phyloP scores from a whole-genome alignment of 1,140 invertebrate genomes.

The Dendroctonus valens region DNA sequence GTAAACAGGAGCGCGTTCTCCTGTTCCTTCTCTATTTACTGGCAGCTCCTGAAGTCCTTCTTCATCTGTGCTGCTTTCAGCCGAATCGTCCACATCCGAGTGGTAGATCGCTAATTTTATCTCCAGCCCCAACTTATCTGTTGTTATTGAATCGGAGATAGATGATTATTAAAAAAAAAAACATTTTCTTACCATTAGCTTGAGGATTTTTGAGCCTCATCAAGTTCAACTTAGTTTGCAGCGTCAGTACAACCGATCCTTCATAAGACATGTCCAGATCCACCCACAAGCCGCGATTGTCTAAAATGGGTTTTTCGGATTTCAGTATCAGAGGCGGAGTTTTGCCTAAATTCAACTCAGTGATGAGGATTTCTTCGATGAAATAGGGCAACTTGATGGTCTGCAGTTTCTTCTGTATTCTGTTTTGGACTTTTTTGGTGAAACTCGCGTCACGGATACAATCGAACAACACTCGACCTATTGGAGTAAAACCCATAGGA shows the following conservation, averaged over 20 bases:
- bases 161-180: background rate
- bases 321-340: conserved; percentile 75
- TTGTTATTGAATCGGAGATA: conserved; percentile 36
- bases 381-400: conserved; percentile 87
- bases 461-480: conserved; percentile 77
- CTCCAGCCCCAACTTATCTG: conserved; percentile 15
- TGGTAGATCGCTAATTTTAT: conserved; percentile 63
- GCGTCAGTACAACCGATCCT: conserved; percentile 82
- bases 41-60: conserved; percentile 55
- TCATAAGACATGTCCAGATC: conserved; percentile 89
- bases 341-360: conserved; percentile 73
- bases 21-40: conserved; percentile 34
- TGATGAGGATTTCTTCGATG: conserved; percentile 79
- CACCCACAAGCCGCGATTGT: conserved; percentile 89
- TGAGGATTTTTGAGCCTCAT: conserved; percentile 72
- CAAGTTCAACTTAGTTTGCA: conserved; percentile 95
- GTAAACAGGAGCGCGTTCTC: conserved; percentile 41
- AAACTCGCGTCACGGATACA: conserved; percentile 63
- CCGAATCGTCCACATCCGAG: conserved; percentile 88
- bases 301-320: conserved; percentile 70
- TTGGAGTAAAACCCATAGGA: background rate
- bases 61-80: conserved; percentile 87
- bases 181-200: conserved; percentile 32
- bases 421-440: conserved; percentile 64
- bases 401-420: conserved; percentile 82